Conservation (phyloP, 2,113 vertebrate genomes). For the Pterocles orientalis region DNA sequence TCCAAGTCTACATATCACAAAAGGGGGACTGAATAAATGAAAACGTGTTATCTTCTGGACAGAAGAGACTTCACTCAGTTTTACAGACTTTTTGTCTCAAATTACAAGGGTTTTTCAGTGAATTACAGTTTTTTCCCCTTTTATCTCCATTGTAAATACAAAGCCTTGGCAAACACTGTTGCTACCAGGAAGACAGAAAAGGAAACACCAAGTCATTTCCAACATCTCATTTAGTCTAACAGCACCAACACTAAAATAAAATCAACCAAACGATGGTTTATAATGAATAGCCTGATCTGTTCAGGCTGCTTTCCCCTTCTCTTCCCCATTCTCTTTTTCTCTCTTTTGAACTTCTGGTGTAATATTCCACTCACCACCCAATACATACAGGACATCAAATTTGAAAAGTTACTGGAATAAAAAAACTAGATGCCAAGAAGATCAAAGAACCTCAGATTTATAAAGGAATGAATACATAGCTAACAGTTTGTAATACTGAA, state of each 20-base stretch:
- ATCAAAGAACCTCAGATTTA: background rate
- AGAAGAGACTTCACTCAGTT: background rate
- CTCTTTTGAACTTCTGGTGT: background rate
- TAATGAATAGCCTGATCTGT: background rate
- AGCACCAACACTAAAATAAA: background rate
- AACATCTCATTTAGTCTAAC: background rate
- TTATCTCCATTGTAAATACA: background rate
- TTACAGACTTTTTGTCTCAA: background rate
- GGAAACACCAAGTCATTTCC: background rate
- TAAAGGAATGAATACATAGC: background rate
- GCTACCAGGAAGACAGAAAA: background rate
- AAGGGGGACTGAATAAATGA: background rate
- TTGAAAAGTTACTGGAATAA: background rate
- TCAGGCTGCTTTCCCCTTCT: background rate
- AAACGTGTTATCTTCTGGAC: background rate
- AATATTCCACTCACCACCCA: background rate
- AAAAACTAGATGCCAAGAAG: background rate
- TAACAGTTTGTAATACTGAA: background rate
- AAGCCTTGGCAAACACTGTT: background rate
- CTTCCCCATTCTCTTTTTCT: background rate
- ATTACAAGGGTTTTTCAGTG: background rate
- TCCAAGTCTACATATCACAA: background rate
- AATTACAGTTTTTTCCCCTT: background rate
- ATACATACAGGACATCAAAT: background rate
- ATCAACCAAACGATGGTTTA: background rate